Conservation (phyloP, 2,888 invertebrate species). For the Lochmaea crataegi region DNA sequence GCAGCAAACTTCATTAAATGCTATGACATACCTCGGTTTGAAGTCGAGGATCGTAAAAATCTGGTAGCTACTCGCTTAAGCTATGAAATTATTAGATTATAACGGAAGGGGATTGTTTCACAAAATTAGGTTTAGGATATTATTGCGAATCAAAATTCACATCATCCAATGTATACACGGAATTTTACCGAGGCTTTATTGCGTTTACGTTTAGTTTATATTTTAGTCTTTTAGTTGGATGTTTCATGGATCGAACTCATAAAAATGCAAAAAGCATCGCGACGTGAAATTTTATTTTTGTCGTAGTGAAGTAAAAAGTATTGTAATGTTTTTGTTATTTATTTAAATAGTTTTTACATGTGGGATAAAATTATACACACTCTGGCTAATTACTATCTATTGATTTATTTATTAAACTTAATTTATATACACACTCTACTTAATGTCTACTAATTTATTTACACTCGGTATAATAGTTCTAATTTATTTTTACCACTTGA, state of each 20-base stretch:
- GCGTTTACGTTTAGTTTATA: not conserved
- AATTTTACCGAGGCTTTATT: not conserved
- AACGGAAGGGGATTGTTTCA: not conserved
- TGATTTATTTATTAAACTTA: no score
- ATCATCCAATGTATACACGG: not conserved
- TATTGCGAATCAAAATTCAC: not conserved
- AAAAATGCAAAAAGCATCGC: not conserved
- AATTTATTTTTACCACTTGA: no score
- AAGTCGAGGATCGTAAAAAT: not conserved
- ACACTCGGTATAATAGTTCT: no score
- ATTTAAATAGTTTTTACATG: no score
- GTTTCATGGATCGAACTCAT: not conserved
- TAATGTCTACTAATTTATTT: no score
- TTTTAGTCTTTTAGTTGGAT: not conserved
- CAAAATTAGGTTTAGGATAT: not conserved
- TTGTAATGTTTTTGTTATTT: no score
- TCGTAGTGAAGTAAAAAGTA: no score
- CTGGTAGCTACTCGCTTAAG: not conserved
- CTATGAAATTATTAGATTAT: not conserved
- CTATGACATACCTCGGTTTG: not conserved
- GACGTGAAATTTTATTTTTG: no score
- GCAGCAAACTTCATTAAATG: not conserved
- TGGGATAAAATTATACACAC: no score
- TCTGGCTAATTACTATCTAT: no score
- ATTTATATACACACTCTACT: no score